Percentiles rank a stretch among this genome's conserved stretches.
These are phyloP conservation scores for Champsocephalus gunnari DNA, from an alignment of 2,797 vertebrate genomes.

Conservation along the genomic window DNA sequence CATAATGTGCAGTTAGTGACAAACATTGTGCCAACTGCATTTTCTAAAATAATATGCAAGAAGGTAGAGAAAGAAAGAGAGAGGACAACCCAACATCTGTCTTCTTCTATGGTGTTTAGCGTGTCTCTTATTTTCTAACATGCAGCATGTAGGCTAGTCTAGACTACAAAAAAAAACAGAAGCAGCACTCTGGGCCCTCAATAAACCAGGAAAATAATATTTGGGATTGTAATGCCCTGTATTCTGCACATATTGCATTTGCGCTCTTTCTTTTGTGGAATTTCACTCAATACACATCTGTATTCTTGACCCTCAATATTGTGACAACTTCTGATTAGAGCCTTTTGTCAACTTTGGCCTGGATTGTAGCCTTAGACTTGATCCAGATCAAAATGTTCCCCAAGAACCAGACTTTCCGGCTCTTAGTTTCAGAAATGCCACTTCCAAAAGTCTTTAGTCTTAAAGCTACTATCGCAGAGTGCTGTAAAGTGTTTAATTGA, in stretches of 20 bases:
- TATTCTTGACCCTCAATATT: constrained; percentile 17
- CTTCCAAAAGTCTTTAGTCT: constrained; percentile 62
- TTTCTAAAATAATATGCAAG: constrained; percentile 20
- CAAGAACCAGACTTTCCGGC: constrained; percentile 37
- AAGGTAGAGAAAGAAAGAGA: constrained; percentile 7
- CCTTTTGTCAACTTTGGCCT: constrained; percentile 35
- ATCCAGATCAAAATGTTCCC: constrained; percentile 21
- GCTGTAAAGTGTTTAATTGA: constrained; percentile 34
- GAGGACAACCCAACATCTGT: constrained; percentile 12
- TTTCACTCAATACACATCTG: constrained; percentile 28
- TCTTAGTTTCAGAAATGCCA: constrained; percentile 59
- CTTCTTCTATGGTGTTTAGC: constrained; percentile 63
- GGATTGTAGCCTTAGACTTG: constrained; percentile 21
- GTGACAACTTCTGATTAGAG: constrained; percentile 25
- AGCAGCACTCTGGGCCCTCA: constrained; percentile 43
- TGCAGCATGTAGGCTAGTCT: constrained; percentile 74
- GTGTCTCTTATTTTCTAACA: constrained; percentile 48
- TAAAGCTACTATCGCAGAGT: constrained; percentile 73
- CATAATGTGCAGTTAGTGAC: constrained; percentile 54
- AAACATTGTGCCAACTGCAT: constrained; percentile 47
- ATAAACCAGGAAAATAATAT: constrained; percentile 45
- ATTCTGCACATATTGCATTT: constrained; percentile 58
- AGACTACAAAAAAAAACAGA: constrained; percentile 42
- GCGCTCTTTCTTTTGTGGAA: constrained; percentile 50
- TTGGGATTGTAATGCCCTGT: constrained; percentile 76